A percentile compares a stretch with the other conserved stretches of the same genome.
These are phyloP conservation scores for Dorcus parallelipipedus DNA, from an alignment of 2,888 invertebrate genomes.

Conservation along the genomic window DNA sequence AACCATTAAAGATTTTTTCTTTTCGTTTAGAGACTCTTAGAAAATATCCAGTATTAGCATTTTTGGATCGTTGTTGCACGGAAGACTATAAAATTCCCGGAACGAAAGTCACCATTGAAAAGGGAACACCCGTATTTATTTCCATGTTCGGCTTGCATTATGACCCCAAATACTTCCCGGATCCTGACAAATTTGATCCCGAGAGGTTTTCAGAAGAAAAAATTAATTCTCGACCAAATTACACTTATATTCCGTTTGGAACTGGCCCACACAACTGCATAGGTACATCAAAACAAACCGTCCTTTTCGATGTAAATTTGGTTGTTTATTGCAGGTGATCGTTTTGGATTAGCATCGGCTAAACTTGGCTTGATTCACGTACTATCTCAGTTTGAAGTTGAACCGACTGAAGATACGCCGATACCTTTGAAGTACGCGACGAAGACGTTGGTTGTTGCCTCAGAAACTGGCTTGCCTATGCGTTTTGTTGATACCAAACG, in stretches of 20 bases:
- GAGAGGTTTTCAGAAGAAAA: conserved; percentile 33
- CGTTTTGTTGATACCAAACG: conserved; percentile 24
- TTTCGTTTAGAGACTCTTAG: conserved; percentile 40
- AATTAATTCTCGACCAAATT: conserved; percentile 22
- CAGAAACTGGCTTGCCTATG: conserved; percentile 36
- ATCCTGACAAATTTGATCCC: conserved; percentile 34
- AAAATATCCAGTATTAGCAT: conserved; percentile 39
- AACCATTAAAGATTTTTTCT: neutral
- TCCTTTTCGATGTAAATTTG: conserved; percentile 20
- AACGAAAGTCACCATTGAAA: conserved; percentile 29
- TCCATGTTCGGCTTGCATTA: conserved; percentile 35
- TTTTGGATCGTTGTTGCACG: conserved; percentile 29
- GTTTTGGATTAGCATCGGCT: conserved; percentile 42
- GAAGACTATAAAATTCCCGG: conserved; percentile 31
- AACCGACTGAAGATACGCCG: conserved; percentile 35
- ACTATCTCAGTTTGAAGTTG: conserved; percentile 35
- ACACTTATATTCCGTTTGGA: conserved; percentile 34
- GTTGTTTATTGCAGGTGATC: conserved; percentile 36
- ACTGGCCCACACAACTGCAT: conserved; percentile 35
- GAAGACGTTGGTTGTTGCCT: conserved; percentile 38
- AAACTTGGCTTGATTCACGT: conserved; percentile 41
- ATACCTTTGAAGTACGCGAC: conserved; percentile 36
- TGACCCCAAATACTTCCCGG: conserved; percentile 35
- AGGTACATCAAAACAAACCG: conserved; percentile 27
- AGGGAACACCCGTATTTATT: conserved; percentile 36